phyloP scores from a whole-genome alignment of 2,888 invertebrate species.

The Lamellibrachia satsuma region DNA sequence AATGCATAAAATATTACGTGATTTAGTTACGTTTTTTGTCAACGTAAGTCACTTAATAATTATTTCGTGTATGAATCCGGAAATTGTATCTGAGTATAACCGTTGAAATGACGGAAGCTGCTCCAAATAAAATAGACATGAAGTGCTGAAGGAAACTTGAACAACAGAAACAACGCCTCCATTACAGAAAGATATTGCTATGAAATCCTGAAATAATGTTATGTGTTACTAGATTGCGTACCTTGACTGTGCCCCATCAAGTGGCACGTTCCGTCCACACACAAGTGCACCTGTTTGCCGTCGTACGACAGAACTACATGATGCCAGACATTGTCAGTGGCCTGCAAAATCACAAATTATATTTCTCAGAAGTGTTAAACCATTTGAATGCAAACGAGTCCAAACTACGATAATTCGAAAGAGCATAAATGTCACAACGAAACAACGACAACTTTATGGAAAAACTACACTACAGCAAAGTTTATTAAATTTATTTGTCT shows the following conservation, averaged over 20 bases:
- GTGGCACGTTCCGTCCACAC: not conserved
- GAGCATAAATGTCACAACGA: not conserved
- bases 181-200: too few species aligned
- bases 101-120: too few species aligned
- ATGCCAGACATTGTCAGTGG: not conserved
- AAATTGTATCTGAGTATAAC: too few species aligned
- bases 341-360: not conserved
- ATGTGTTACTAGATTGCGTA: not conserved
- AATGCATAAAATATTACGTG: too few species aligned
- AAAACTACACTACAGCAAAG: not conserved
- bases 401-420: not conserved
- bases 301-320: constrained; percentile 3
- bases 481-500: not conserved
- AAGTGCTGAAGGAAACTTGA: too few species aligned
- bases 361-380: not conserved
- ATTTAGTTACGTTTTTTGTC: too few species aligned
- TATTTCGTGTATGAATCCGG: too few species aligned
- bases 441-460: not conserved
- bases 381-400: not conserved
- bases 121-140: too few species aligned
- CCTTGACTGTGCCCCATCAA: not conserved
- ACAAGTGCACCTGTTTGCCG: not conserved
- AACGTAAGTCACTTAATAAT: too few species aligned
- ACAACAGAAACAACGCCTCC: too few species aligned
- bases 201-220: too few species aligned